phyloP scores from a whole-genome alignment of 2,113 vertebrate genomes.

The human region DNA sequence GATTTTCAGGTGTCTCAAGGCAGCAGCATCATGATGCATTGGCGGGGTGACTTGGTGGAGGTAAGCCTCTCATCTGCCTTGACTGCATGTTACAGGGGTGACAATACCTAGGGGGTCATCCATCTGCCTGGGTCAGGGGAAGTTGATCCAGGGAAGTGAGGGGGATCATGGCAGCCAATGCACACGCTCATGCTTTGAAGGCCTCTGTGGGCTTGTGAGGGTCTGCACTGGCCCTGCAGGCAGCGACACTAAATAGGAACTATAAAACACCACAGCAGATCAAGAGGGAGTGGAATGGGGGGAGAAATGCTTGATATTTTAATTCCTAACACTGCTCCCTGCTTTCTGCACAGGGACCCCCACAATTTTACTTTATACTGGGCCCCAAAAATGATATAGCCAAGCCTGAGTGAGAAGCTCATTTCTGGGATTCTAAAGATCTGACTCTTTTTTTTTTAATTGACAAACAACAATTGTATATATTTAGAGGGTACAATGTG shows the following conservation, averaged over 20 bases:
- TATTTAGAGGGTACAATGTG: not conserved
- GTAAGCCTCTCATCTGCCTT: too few relatives aligned
- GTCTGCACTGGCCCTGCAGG: not conserved
- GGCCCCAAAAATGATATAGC: not conserved
- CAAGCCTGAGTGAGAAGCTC: not conserved
- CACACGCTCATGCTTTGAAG: not conserved
- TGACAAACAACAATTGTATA: not conserved
- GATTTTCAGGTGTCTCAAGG: not conserved
- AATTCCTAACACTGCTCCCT: not conserved
- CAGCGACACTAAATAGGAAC: not conserved
- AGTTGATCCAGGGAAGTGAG: too few relatives aligned
- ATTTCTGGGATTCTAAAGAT: not conserved
- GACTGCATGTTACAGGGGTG: not conserved
- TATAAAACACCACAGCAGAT: not conserved
- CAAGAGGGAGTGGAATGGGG: not conserved
- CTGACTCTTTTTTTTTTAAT: not conserved
- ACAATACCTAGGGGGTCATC: not conserved
- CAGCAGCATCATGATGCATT: not conserved
- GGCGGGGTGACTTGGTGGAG: not conserved
- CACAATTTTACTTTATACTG: not conserved
- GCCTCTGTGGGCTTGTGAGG: not conserved
- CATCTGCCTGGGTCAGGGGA: not conserved
- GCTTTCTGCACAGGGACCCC: not conserved
- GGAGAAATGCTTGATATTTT: not conserved
- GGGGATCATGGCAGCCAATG: fast-evolving